Conservation (phyloP, 2,113 vertebrate genomes). For the Clarias batrachus region DNA sequence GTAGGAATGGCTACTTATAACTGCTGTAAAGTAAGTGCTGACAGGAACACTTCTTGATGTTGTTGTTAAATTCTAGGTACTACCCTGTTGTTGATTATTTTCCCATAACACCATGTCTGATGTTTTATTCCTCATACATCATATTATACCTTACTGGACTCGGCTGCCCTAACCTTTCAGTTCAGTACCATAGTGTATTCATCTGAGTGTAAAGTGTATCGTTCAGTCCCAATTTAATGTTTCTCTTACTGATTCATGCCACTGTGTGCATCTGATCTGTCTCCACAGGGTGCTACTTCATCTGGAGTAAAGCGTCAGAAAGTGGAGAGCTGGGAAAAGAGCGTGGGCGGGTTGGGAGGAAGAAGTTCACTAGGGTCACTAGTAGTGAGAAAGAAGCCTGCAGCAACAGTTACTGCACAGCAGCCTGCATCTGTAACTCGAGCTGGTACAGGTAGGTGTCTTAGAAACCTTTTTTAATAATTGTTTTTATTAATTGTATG, state of each 20-base stretch:
- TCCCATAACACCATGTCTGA: background rate
- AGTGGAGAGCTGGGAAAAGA: constrained; percentile 78
- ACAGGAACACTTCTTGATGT: background rate
- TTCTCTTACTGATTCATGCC: background rate
- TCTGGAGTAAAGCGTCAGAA: constrained; percentile 73
- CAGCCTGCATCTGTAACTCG: constrained; percentile 41
- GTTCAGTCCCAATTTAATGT: background rate
- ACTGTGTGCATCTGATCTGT: background rate
- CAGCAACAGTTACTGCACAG: constrained; percentile 24
- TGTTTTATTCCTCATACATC: background rate
- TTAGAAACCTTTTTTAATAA: background rate
- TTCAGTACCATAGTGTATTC: background rate
- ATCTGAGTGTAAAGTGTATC: background rate
- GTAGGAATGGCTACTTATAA: background rate
- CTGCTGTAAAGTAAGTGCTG: background rate
- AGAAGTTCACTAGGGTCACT: constrained; percentile 67
- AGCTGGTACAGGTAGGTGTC: constrained; percentile 49
- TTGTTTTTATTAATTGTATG: too few species aligned
- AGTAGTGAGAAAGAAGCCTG: constrained; percentile 76
- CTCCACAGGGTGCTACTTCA: constrained; percentile 53
- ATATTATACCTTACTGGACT: background rate
- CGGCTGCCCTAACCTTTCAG: background rate
- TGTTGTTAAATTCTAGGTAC: background rate
- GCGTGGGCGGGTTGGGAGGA: constrained; percentile 72
- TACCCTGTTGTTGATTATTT: background rate